A percentile compares a stretch with the other conserved stretches of the same genome.
Evolutionary conservation across 2,888 invertebrate species (phyloP).

Genomic region (Protodeltote pygarga): DNA sequence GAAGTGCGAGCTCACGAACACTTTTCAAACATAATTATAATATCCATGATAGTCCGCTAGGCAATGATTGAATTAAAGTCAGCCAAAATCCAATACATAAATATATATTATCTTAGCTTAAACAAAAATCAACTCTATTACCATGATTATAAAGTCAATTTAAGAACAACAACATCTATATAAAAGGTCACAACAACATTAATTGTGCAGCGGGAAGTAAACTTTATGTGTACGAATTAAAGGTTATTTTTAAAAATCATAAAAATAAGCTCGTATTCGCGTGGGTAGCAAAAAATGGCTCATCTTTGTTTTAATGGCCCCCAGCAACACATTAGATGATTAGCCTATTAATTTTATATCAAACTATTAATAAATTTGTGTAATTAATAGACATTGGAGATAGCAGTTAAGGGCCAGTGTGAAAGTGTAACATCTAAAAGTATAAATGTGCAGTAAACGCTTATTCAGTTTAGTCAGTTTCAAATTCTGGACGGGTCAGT

Average conservation of each 20-base stretch:
- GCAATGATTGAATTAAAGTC: constrained; percentile 41
- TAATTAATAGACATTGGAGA: constrained; percentile 30
- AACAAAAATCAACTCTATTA: no score
- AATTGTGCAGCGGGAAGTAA: no score
- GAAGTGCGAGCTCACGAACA: constrained; percentile 1
- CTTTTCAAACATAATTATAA: constrained; percentile 15
- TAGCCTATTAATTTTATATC: constrained; percentile 48
- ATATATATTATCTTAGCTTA: no score
- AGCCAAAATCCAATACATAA: no score
- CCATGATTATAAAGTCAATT: no score
- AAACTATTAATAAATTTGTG: constrained; percentile 40
- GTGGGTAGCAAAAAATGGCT: constrained; percentile 52
- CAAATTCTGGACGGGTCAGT: no score
- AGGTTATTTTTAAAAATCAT: no score
- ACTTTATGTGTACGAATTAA: no score
- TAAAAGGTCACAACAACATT: no score
- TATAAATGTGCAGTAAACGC: no score
- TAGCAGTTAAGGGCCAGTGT: constrained; percentile 27
- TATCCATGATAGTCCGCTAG: constrained; percentile 10
- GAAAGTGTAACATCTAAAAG: constrained; percentile 4
- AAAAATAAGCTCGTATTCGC: constrained; percentile 32
- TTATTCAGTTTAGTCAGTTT: no score
- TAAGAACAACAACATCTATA: no score
- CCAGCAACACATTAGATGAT: constrained; percentile 46
- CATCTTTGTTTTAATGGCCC: constrained; percentile 47